Base-by-base conservation (phyloP, 1,140 invertebrate genomes). In the Apolygus lucorum region DNA sequence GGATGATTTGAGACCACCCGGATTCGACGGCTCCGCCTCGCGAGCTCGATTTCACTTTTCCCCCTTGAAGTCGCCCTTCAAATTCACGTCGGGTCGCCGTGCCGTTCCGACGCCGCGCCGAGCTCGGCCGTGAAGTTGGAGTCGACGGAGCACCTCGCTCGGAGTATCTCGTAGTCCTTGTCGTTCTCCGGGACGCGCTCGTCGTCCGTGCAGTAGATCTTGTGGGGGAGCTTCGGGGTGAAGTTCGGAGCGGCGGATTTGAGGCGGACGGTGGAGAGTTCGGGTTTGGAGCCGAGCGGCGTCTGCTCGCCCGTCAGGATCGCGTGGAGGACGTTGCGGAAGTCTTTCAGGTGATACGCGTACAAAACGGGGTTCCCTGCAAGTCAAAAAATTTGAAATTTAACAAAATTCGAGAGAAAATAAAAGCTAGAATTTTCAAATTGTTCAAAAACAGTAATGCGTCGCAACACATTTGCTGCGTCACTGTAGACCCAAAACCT, bases 301-400 rank as follows among this genome's bases (percentile, higher is more conserved):
- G 68, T 63, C 2, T 2, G 22, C 42, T 21, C 69, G 25, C 72
- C 70, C n/a, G 68, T 69, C 24, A 75, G 28, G 8, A 76, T 34
- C 1, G 67, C 70, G 28, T 70, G 74, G 22, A 92, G 74, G 0
- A 90, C 90, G 0, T 86, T 84, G 17, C 90, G 82, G 75, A 94
- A 94, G 75, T 93, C 92, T 76, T 88, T 90, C 65, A 95, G 82
- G 76, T 94, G 91, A 75, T 94, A 96, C 11, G 92, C 93, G 77
- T 95, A 96, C 1, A 95, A 80, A 8, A 94, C 78, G 0, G 92
- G 92, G 78, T 95, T 95, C 11, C 54, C 54, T 59, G 54, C n/a
- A n/a, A n/a, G n/a, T n/a, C n/a, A n/a, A n/a, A n/a, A n/a, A n/a
- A n/a, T n/a, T n/a, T n/a, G n/a, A n/a, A n/a, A n/a, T n/a, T n/a